Conservation (phyloP, 2,797 vertebrate species). For the Scyliorhinus canicula region DNA sequence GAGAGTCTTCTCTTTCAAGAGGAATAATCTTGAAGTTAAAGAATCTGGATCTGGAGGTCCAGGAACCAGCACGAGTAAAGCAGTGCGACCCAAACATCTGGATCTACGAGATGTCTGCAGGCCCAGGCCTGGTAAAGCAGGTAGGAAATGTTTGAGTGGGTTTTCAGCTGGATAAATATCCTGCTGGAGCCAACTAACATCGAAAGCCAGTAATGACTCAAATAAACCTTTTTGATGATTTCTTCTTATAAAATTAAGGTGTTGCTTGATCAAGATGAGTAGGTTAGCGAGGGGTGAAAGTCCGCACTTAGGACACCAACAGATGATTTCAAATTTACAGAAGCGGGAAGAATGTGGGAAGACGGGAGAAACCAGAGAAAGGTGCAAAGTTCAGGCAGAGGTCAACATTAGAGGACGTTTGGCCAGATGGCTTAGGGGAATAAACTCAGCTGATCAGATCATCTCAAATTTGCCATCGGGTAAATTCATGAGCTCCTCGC, state of each 20-base stretch:
- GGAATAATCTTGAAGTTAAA: neutral
- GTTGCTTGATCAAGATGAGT: too few species aligned
- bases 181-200: neutral
- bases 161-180: neutral
- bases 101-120: neutral
- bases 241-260: neutral
- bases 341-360: too few species aligned
- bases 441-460: too few species aligned
- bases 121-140: neutral
- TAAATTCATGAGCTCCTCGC: too few species aligned
- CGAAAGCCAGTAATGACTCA: neutral
- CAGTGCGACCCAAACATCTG: neutral
- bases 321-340: too few species aligned
- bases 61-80: neutral
- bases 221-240: neutral
- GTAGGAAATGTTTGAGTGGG: neutral
- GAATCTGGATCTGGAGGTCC: neutral
- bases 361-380: too few species aligned
- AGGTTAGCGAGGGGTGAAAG: too few species aligned
- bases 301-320: too few species aligned
- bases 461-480: too few species aligned
- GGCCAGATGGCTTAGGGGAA: too few species aligned
- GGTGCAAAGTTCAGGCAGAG: too few species aligned
- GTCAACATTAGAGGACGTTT: too few species aligned
- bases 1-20: constrained; percentile 33